Conservation (phyloP, 2,113 vertebrate genomes). For the Sinocyclocheilus grahami region DNA sequence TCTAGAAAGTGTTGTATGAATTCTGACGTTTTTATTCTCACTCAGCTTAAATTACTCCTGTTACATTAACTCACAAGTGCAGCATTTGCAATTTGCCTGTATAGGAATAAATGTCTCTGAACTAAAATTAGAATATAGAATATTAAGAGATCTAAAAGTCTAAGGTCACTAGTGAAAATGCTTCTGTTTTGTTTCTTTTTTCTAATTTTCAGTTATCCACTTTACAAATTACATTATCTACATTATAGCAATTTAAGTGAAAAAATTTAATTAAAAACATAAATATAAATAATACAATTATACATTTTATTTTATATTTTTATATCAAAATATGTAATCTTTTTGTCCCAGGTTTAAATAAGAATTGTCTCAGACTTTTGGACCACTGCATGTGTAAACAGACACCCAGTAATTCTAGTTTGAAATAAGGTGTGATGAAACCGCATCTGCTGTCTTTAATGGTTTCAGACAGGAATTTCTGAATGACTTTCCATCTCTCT, state of each 20-base stretch:
- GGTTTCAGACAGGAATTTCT: background rate
- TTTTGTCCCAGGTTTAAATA: background rate
- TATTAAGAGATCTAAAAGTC: background rate
- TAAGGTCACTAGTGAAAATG: background rate
- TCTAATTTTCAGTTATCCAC: background rate
- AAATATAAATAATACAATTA: background rate
- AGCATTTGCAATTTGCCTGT: background rate
- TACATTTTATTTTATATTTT: background rate
- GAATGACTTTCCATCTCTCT: background rate
- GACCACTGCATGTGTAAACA: background rate
- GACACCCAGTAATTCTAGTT: background rate
- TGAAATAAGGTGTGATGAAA: background rate
- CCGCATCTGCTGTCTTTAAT: background rate
- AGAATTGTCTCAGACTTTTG: background rate
- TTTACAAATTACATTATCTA: background rate
- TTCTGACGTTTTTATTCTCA: conserved; percentile 14
- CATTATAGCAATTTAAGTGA: background rate
- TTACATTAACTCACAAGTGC: too few species aligned
- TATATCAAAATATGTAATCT: background rate
- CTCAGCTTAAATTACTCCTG: background rate
- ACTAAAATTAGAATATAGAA: background rate
- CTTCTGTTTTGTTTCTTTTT: background rate
- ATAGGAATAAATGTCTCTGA: background rate
- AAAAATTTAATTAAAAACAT: background rate
- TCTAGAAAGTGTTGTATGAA: background rate